phyloP scores from a whole-genome alignment of 2,797 vertebrate genomes.

The Coluber constrictor region DNA sequence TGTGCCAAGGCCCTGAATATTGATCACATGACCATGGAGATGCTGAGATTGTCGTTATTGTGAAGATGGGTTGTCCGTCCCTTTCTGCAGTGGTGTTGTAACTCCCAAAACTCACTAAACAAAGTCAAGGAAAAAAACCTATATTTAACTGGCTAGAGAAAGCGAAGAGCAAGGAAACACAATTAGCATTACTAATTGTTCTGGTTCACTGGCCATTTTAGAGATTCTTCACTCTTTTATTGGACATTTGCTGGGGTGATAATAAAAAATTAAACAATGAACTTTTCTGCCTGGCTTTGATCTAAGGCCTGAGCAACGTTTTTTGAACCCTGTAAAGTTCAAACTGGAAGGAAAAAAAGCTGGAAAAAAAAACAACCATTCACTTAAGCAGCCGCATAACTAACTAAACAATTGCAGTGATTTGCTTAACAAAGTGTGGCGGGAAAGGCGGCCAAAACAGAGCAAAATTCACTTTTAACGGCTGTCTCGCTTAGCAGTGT shows the following conservation, averaged over 20 bases:
- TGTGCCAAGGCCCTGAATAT: no score
- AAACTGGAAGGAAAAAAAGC: not conserved
- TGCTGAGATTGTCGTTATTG: no score
- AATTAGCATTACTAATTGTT: not conserved
- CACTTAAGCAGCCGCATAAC: not conserved
- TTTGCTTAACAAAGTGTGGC: not conserved
- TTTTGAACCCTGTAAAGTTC: not conserved
- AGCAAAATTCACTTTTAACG: not conserved
- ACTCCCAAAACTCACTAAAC: no score
- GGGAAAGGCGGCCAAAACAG: rapidly evolving
- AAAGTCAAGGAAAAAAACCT: not conserved
- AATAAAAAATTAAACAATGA: not conserved
- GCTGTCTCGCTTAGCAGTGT: not conserved
- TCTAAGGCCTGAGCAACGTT: not conserved
- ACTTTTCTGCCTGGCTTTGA: not conserved
- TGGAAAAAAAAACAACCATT: not conserved
- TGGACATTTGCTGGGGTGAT: not conserved
- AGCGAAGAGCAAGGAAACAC: not conserved
- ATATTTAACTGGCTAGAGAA: not conserved
- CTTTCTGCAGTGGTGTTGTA: no score
- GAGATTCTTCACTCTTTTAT: not conserved
- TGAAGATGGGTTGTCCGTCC: no score
- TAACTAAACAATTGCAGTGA: not conserved
- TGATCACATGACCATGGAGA: no score
- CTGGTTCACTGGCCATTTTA: not conserved